phyloP scores from a whole-genome alignment of 2,888 invertebrate genomes.

The Drosophila robusta region DNA sequence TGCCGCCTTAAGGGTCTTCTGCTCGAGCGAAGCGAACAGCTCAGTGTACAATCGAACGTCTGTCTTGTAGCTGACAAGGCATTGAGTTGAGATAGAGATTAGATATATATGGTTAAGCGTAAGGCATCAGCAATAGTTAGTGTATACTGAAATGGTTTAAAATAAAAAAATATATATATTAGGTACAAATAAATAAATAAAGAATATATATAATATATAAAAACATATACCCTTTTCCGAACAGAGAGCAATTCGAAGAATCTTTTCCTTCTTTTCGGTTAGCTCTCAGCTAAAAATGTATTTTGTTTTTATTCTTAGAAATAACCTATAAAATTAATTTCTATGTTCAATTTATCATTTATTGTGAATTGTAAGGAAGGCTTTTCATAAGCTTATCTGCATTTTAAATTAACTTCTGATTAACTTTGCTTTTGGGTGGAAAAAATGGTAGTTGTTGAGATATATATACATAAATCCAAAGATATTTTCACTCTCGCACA shows the following conservation, averaged over 20 bases:
- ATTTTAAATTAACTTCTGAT: neutral
- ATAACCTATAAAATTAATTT: neutral
- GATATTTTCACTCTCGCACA: constrained; percentile 26
- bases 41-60: constrained; percentile 23
- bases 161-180: too few species aligned
- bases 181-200: too few species aligned
- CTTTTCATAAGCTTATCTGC: too few species aligned
- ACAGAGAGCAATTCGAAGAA: too few species aligned
- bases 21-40: constrained; percentile 25
- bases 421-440: neutral
- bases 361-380: neutral
- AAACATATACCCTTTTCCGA: too few species aligned
- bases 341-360: neutral
- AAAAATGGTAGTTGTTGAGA: constrained; percentile 8
- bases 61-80: neutral
- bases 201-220: too few species aligned
- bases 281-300: neutral
- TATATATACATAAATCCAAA: constrained; percentile 12
- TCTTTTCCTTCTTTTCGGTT: too few species aligned
- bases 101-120: neutral
- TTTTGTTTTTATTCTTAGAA: neutral
- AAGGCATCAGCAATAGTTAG: neutral
- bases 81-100: neutral
- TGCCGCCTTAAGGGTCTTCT: constrained; percentile 48
- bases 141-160: neutral